These are phyloP conservation scores for Stenodema calcarata DNA, from an alignment of 2,888 invertebrate species.

Conservation along the genomic window DNA sequence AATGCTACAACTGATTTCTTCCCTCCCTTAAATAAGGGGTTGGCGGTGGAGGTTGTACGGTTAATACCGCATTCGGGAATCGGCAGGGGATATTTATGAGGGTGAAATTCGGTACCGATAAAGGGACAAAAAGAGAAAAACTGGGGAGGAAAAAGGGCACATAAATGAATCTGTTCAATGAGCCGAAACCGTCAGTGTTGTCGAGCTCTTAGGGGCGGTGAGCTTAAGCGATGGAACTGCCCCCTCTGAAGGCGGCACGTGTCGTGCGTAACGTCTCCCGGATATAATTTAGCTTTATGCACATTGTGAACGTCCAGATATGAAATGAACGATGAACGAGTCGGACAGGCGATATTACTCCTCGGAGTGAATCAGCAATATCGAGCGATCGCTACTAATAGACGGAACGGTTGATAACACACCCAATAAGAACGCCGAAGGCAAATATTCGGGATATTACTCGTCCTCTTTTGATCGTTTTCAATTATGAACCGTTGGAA, in stretches of 20 bases:
- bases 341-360: background rate
- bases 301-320: background rate
- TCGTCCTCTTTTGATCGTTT: too few species aligned
- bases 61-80: background rate
- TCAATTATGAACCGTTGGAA: too few species aligned
- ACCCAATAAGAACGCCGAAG: too few species aligned
- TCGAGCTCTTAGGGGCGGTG: too few species aligned
- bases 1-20: background rate
- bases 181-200: too few species aligned
- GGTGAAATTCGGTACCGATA: background rate
- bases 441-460: too few species aligned
- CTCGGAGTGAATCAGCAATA: background rate
- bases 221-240: too few species aligned
- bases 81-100: background rate
- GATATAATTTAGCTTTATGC: conserved; percentile 25
- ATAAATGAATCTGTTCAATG: too few species aligned
- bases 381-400: background rate
- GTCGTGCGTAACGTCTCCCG: conserved; percentile 3
- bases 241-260: conserved; percentile 11
- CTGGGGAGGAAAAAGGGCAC: background rate
- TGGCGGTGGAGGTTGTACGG: background rate
- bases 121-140: background rate
- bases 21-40: background rate
- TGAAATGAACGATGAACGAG: background rate
- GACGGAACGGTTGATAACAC: too few species aligned